phyloP scores from a whole-genome alignment of 2,113 vertebrate genomes.

The Ranitomeya variabilis region DNA sequence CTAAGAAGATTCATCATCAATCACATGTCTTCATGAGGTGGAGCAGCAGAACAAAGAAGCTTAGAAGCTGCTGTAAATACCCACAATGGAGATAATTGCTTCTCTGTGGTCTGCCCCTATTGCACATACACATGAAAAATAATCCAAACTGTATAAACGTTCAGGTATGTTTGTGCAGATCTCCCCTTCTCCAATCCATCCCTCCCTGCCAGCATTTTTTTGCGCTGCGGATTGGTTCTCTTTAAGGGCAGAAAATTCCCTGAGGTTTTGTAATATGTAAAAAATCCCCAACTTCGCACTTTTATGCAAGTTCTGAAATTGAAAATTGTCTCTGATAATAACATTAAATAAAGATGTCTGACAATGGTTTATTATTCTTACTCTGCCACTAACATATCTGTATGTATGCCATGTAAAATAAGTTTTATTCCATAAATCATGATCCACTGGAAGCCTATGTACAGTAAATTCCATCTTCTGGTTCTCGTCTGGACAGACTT shows the following conservation, averaged over 20 bases:
- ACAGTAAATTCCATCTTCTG: background rate
- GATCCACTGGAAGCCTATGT: background rate
- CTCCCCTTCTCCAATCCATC: too few species aligned
- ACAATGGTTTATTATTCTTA: background rate
- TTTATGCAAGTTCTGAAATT: background rate
- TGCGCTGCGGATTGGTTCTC: too few species aligned
- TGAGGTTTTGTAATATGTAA: background rate
- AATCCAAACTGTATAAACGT: too few species aligned
- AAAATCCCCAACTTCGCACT: background rate
- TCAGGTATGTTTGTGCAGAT: too few species aligned
- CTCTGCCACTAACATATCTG: background rate
- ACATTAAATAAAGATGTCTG: background rate
- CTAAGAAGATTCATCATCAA: background rate
- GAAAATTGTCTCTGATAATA: background rate
- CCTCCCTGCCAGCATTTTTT: too few species aligned
- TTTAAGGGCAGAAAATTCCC: too few species aligned
- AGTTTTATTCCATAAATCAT: background rate
- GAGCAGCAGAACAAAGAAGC: background rate
- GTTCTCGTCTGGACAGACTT: background rate
- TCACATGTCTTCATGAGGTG: background rate
- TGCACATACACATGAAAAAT: background rate
- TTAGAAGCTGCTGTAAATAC: background rate
- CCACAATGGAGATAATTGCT: background rate
- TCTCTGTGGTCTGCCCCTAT: background rate
- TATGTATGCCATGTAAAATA: background rate